Evolutionary conservation across 2,888 invertebrate species (phyloP).

Genomic region (Pammene aurita): DNA sequence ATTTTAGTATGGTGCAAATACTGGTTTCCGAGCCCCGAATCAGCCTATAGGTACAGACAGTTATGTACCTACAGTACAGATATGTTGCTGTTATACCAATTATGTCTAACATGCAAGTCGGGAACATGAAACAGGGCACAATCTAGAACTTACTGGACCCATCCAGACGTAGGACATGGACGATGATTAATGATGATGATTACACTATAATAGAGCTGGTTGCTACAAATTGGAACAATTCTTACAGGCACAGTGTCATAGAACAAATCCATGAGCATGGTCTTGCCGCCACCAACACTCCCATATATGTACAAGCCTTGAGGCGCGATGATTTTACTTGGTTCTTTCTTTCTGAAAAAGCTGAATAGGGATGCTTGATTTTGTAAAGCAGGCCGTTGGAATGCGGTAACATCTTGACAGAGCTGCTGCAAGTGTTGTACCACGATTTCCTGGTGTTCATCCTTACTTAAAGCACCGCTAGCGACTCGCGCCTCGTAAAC

Average conservation of each 20-base stretch:
- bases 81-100: not conserved
- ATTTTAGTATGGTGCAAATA: too few relatives aligned
- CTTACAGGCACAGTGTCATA: conserved; percentile 84
- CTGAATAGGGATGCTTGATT: conserved; percentile 61
- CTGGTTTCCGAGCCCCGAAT: too few relatives aligned
- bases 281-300: conserved; percentile 98
- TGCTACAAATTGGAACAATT: conserved; percentile 39
- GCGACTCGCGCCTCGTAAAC: conserved; percentile 83
- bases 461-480: conserved; percentile 84
- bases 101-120: not conserved
- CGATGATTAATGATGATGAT: conserved; percentile 38
- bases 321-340: conserved; percentile 81
- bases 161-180: conserved; percentile 27
- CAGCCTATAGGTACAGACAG: not conserved
- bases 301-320: conserved; percentile 95
- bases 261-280: conserved; percentile 99
- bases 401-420: conserved; percentile 85
- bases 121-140: conserved; percentile 10
- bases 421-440: conserved; percentile 87
- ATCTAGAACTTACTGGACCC: conserved; percentile 36
- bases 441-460: conserved; percentile 89
- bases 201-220: conserved; percentile 31
- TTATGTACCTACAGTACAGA: too few relatives aligned
- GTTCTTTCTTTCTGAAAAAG: conserved; percentile 67
- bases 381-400: conserved; percentile 68